Base-by-base conservation (phyloP, 2,888 invertebrate genomes). In the Mesorhabditis belari region DNA sequence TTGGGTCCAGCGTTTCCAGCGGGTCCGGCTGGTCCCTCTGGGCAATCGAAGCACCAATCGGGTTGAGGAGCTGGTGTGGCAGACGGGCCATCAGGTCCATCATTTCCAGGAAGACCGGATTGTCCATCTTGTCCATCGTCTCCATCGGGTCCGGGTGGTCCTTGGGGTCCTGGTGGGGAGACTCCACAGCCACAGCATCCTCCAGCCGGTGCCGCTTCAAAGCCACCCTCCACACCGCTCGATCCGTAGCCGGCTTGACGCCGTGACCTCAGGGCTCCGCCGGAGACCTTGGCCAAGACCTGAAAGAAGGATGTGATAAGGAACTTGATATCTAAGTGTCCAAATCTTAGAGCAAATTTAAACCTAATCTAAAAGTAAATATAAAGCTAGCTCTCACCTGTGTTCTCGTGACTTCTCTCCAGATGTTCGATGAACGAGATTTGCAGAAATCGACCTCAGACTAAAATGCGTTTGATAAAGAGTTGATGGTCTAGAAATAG, bases 61-160 rank as follows among this genome's bases (percentile, higher is more conserved):
- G 57, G 64, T 17, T 61, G 64, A 60, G 74, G 74, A 49, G 74
- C 70, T 58, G 72, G 71, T 50, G 69, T 70, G 63, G 73, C 72
- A 29, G 66, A 21, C 49, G 71, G 73, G 59, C 74, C 76, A 60
- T 74, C 71, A 60, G 72, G 73, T 61, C 76, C 76, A 55, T 74
- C 69, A 60, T 65, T 64, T 60, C 76, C 76, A 55, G 70, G 72
- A 27, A 60, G 55, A 58, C 76, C 75, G 55, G 71, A 73, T 52
- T 63, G 54, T 63, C 75, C 65, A 63, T 71, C 69, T 44, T 60
- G 26, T 66, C 71, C 71, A 67, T 69, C 71, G 29, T 64, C 59
- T 62, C 71, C 71, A 57, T 67, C 67, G 44, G 64, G 59, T 58
- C 69, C 71, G 57, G 71, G 71, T 17, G 64, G 62, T 64, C 71